Evolutionary conservation across 2,888 invertebrate species (phyloP).

Genomic region (Chymomyza amoena): DNA sequence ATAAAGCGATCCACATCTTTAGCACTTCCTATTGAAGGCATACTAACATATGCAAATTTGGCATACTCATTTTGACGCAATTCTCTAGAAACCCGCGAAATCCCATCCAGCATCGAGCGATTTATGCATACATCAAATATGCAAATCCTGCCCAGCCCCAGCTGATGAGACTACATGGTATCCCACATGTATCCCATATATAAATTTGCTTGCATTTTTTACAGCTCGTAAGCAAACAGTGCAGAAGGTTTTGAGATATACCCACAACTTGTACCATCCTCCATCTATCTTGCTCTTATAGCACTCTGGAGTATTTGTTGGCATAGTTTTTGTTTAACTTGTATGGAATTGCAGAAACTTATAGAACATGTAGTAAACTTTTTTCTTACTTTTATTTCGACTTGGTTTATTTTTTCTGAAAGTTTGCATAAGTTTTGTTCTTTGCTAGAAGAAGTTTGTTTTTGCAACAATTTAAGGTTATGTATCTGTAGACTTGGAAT

Average conservation of each 20-base stretch:
- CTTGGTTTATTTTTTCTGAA: background rate
- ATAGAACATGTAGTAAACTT: conserved; percentile 39
- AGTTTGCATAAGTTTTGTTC: background rate
- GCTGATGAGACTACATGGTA: background rate
- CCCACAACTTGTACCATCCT: background rate
- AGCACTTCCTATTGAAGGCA: background rate
- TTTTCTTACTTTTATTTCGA: background rate
- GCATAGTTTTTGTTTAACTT: conserved; percentile 37
- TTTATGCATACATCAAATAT: conserved; percentile 61
- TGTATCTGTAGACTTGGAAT: background rate
- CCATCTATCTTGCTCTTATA: conserved; percentile 19
- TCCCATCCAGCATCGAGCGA: conserved; percentile 6
- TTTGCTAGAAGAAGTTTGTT: background rate
- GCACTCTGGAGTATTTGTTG: conserved; percentile 38
- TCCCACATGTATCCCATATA: background rate
- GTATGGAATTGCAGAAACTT: conserved; percentile 50
- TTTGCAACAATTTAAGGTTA: background rate
- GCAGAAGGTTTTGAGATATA: background rate
- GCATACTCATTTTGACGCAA: conserved; percentile 48
- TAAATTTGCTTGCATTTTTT: background rate
- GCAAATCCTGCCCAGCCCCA: conserved; percentile 42
- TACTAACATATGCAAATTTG: conserved; percentile 48
- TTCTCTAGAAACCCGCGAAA: conserved; percentile 39
- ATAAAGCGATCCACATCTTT: background rate
- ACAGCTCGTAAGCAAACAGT: background rate